phyloP scores from a whole-genome alignment of 2,888 invertebrate species.

The Panorpa germanica region DNA sequence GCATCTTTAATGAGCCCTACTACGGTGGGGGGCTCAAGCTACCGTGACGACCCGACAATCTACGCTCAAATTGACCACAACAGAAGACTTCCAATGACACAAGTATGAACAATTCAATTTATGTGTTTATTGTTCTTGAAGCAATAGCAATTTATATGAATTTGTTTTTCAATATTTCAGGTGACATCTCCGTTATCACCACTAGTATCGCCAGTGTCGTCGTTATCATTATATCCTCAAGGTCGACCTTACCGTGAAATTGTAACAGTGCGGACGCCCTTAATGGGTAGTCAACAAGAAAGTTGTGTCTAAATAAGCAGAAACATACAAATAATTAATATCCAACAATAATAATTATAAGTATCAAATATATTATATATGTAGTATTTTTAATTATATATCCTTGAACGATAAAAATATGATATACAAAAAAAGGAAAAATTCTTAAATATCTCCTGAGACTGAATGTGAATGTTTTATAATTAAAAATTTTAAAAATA shows the following conservation, averaged over 20 bases:
- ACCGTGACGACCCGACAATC: conserved; percentile 44
- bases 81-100: conserved; percentile 24
- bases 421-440: too few relatives aligned
- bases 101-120: conserved; percentile 10
- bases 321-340: too few relatives aligned
- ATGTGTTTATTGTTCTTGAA: conserved; percentile 8
- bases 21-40: too few relatives aligned
- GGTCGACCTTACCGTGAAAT: conserved; percentile 34
- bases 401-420: too few relatives aligned
- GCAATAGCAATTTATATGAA: conserved; percentile 16
- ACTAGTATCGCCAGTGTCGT: conserved; percentile 25
- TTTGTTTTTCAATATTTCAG: conserved; percentile 15
- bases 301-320: conserved; percentile 44
- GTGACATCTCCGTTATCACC: conserved; percentile 24
- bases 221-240: conserved; percentile 13
- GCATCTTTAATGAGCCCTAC: too few relatives aligned
- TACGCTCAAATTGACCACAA: conserved; percentile 58
- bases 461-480: too few relatives aligned
- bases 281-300: conserved; percentile 46
- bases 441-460: too few relatives aligned
- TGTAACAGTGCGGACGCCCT: conserved; percentile 44
- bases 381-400: too few relatives aligned
- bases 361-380: too few relatives aligned
- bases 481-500: too few relatives aligned
- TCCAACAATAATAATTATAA: too few relatives aligned